Evolutionary conservation across 2,888 invertebrate species (phyloP).

Genomic region (Fabriciana adippe): DNA sequence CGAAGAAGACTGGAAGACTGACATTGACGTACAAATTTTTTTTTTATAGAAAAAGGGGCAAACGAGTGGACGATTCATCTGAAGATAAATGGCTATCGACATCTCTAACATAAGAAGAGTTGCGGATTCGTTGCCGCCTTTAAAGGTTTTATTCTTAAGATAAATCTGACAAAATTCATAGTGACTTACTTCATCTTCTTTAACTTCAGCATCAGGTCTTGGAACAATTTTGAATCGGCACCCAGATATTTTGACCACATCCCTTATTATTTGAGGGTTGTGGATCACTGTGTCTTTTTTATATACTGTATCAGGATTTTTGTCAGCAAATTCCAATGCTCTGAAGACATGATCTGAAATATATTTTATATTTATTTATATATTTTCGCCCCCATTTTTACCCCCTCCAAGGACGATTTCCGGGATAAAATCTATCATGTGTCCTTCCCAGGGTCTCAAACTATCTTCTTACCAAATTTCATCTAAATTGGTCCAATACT

Average conservation of each 20-base stretch:
- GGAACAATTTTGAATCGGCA: slow-evolving; percentile 82
- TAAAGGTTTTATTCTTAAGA: too few species aligned
- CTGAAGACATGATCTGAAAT: slow-evolving; percentile 76
- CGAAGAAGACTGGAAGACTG: too few species aligned
- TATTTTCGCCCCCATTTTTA: too few species aligned
- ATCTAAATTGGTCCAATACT: too few species aligned
- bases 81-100: too few species aligned
- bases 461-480: neutral
- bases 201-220: slow-evolving; percentile 67
- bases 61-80: neutral
- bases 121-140: too few species aligned
- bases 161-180: neutral
- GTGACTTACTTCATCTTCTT: slow-evolving; percentile 59
- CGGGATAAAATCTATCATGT: too few species aligned
- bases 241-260: slow-evolving; percentile 87
- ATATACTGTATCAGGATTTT: slow-evolving; percentile 77
- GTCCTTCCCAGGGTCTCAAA: too few species aligned
- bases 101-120: too few species aligned
- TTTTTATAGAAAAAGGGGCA: neutral
- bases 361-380: neutral
- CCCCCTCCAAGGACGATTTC: too few species aligned
- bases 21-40: too few species aligned
- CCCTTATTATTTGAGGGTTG: slow-evolving; percentile 84
- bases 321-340: slow-evolving; percentile 85
- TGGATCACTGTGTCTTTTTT: slow-evolving; percentile 82